These are phyloP conservation scores for Myotis findleyi DNA, from an alignment of 2,797 vertebrate species.

Conservation along the genomic window DNA sequence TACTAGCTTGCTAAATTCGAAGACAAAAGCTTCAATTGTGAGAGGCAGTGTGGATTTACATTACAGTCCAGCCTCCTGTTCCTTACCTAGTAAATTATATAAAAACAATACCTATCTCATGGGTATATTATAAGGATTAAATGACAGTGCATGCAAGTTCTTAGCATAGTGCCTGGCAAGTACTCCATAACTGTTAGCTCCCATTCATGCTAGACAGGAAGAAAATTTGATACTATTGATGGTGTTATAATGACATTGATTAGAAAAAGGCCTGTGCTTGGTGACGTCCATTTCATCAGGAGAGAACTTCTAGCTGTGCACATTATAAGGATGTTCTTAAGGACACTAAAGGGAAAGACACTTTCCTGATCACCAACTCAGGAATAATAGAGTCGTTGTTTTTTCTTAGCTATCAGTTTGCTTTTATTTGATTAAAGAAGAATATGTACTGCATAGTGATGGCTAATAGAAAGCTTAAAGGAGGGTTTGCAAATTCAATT, in stretches of 20 bases:
- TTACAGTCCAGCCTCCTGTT: not conserved
- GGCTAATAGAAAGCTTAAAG: not conserved
- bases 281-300: conserved; percentile 49
- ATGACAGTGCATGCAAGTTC: not conserved
- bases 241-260: not conserved
- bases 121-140: not conserved
- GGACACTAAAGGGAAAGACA: not conserved
- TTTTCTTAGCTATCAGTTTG: not conserved
- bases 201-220: not conserved
- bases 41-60: not conserved
- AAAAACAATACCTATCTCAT: not conserved
- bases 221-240: not conserved
- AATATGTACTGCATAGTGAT: not conserved
- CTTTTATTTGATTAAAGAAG: conserved; percentile 13
- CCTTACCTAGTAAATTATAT: not conserved
- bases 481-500: not conserved
- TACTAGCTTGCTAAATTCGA: not conserved
- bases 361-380: not conserved
- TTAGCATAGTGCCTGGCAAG: not conserved
- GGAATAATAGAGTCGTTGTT: not conserved
- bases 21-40: not conserved
- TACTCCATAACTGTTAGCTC: not conserved
- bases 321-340: not conserved
- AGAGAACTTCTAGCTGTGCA: not conserved
- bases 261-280: not conserved